Conservation (phyloP, 2,888 invertebrate species). For the Leptinotarsa tumamoca region DNA sequence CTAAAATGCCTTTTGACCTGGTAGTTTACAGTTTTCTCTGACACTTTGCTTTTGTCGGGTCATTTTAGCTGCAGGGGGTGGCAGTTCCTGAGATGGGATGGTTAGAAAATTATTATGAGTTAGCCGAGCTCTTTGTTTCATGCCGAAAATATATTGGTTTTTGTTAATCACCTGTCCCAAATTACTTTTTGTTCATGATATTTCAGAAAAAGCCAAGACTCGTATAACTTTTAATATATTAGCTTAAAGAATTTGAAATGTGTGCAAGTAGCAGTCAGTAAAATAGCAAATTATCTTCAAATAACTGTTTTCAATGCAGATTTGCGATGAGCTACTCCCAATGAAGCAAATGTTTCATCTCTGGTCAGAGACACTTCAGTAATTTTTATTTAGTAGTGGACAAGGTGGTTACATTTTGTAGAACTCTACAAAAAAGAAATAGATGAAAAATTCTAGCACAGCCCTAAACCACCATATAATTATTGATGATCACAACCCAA, state of each 20-base stretch:
- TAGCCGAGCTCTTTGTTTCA: conserved; percentile 52
- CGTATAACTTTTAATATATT: not conserved
- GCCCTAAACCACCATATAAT: no score
- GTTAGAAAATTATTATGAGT: conserved; percentile 50
- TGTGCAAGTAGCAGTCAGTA: not conserved
- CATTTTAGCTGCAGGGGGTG: conserved; percentile 58
- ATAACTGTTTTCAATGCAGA: no score
- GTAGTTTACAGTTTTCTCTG: conserved; percentile 55
- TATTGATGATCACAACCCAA: no score
- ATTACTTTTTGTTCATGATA: conserved; percentile 30
- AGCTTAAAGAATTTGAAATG: not conserved
- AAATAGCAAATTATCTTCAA: not conserved
- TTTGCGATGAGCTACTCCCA: no score
- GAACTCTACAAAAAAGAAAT: no score
- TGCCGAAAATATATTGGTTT: conserved; percentile 58
- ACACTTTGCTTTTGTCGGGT: conserved; percentile 59
- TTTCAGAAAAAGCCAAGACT: not conserved
- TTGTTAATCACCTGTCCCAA: conserved; percentile 49
- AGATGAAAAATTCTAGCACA: no score
- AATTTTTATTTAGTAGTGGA: no score
- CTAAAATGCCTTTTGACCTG: conserved; percentile 46
- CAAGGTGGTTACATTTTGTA: no score
- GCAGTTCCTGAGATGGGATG: conserved; percentile 49
- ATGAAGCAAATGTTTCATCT: no score
- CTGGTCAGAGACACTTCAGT: no score